Evolutionary conservation across 2,797 vertebrate genomes (phyloP), one percentile per base, ranked within the genome.

Genomic region (Todus mexicanus): DNA sequence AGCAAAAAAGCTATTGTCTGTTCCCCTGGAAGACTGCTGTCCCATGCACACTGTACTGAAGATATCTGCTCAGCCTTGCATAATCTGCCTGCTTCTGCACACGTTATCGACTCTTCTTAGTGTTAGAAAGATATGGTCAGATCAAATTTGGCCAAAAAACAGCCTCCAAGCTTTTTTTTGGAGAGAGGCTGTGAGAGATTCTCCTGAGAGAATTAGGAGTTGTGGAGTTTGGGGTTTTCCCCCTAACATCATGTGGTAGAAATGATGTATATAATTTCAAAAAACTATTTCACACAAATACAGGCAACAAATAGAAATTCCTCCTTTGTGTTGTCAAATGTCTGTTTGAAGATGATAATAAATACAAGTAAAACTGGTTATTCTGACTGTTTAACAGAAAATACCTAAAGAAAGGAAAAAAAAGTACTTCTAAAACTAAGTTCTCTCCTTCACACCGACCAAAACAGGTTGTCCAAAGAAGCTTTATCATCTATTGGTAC

Each of bases 1-100:
- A n/a, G n/a, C n/a, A n/a, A n/a, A n/a, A n/a, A n/a, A 83, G 15
- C 84, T 74, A 53, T 90, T 95, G 60, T 95, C 48, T 87, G 48
- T 74, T 87, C 75, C 56, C 29, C 74, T 83, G 92, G 40, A 95
- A 74, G 86, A 82, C 57, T 94, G 83, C 78, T 84, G 87, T 96
- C 78, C 90, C 31, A 15, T 71, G n/a, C 38, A 23, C 7, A 8
- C 40, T 85, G 77, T 75, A 77, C 81, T 90, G 93, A 95, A 96
- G 86, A 59, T 87, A 73, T 20, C 74, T 90, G 65, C 81, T 81
- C 60, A 77, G 50, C 64, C 48, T 92, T 21, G 8, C 37, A 9
- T 80, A 61, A 84, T 78, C 47, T 82, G 20, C 45, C 48, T 81
- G 53, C 27, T 89, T 92, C 79, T 79, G 66, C 59, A 37, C 51